A percentile compares a stretch with the other conserved stretches of the same genome.
Conservation (phyloP, 2,888 invertebrate genomes). For the Drosophila seclusa region DNA sequence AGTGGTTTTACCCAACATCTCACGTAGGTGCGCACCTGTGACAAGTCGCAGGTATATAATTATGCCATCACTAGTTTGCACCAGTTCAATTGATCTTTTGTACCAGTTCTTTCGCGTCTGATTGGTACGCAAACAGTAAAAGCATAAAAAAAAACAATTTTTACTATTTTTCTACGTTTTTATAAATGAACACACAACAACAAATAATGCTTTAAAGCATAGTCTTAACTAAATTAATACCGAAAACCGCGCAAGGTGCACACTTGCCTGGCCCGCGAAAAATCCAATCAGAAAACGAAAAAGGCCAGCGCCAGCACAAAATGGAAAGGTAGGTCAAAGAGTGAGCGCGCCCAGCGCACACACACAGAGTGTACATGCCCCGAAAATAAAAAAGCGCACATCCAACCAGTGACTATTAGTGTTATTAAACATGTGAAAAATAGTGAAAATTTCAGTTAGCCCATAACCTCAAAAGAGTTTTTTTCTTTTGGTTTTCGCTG, state of each 20-base stretch:
- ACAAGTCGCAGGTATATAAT: constrained; percentile 35
- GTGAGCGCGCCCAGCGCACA: constrained; percentile 65
- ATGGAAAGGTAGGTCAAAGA: constrained; percentile 85
- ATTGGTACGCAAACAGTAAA: constrained; percentile 77
- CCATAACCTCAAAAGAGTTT: constrained; percentile 80
- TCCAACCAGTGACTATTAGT: constrained; percentile 34
- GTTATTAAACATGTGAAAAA: constrained; percentile 63
- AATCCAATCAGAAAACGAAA: constrained; percentile 59
- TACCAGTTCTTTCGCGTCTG: constrained; percentile 73
- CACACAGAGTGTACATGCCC: constrained; percentile 60
- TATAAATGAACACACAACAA: constrained; percentile 74
- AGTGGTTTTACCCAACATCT: background rate
- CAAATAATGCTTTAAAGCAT: constrained; percentile 68
- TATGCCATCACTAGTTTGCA: constrained; percentile 54
- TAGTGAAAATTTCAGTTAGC: constrained; percentile 68
- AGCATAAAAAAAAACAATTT: constrained; percentile 73
- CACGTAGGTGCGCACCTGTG: constrained; percentile 37
- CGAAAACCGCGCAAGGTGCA: constrained; percentile 50
- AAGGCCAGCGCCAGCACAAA: constrained; percentile 79
- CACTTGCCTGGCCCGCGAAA: constrained; percentile 55
- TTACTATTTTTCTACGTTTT: constrained; percentile 74
- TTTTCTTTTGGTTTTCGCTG: constrained; percentile 60
- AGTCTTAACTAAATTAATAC: constrained; percentile 41
- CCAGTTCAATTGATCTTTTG: constrained; percentile 55
- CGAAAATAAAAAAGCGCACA: constrained; percentile 33